Conservation (phyloP, 2,113 vertebrate species). For the Chamaea fasciata region DNA sequence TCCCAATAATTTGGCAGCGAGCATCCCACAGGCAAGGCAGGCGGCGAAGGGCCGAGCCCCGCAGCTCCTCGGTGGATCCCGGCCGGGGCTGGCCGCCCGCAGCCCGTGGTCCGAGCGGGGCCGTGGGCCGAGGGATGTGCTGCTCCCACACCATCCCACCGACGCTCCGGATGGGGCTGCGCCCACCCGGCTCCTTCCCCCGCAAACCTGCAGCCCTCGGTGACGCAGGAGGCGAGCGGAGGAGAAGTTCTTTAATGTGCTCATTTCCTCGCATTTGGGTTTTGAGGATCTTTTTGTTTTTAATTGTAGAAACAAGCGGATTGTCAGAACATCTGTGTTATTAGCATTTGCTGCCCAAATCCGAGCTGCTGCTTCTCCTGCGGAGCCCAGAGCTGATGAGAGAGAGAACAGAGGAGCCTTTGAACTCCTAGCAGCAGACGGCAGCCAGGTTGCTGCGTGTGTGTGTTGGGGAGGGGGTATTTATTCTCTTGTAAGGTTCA, state of each 20-base stretch:
- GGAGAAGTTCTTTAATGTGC: constrained; percentile 49
- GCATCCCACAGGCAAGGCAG: constrained; percentile 41
- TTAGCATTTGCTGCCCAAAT: constrained; percentile 83
- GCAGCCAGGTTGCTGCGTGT: constrained; percentile 72
- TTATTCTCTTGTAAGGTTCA: constrained; percentile 70
- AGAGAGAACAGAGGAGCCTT: constrained; percentile 79
- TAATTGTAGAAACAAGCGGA: constrained; percentile 72
- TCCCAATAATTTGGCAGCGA: constrained; percentile 63
- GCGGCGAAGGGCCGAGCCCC: accelerated
- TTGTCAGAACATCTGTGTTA: constrained; percentile 80
- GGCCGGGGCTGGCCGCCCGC: accelerated
- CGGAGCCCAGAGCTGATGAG: constrained; percentile 72
- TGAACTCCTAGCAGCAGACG: constrained; percentile 77
- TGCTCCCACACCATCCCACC: background rate
- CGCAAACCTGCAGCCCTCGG: background rate
- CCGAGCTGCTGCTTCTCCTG: constrained; percentile 68
- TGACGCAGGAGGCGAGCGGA: background rate
- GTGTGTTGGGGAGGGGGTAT: constrained; percentile 41
- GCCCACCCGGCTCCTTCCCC: background rate
- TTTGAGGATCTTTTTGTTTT: constrained; percentile 68
- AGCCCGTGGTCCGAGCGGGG: background rate
- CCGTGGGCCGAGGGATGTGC: accelerated
- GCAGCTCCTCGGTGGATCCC: background rate
- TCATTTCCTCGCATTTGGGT: constrained; percentile 69
- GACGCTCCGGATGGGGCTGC: background rate